Percentiles rank a stretch among this genome's conserved stretches.
phyloP scores from a whole-genome alignment of 1,140 invertebrate species.

The Neuroterus valhalla region DNA sequence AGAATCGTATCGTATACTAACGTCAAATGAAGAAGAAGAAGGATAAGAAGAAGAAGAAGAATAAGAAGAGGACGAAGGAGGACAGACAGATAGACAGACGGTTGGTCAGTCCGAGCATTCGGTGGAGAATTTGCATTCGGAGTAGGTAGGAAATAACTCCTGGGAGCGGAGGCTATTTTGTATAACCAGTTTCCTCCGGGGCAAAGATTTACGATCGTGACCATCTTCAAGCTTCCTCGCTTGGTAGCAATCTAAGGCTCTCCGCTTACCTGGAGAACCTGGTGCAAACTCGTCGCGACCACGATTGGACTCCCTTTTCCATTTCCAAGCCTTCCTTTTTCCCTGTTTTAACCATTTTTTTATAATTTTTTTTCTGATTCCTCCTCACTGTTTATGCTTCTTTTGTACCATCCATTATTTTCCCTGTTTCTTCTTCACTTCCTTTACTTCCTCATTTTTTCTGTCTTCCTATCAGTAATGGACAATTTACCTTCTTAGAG shows the following conservation, averaged over 20 bases:
- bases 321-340: conserved; percentile 5
- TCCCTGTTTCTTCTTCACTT: no score
- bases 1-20: conserved; percentile 34
- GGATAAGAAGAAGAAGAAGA: no score
- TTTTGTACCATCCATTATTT: background rate
- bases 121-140: conserved; percentile 60
- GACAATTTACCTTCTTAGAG: no score
- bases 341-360: background rate
- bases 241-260: conserved; percentile 32
- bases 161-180: conserved; percentile 67
- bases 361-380: background rate
- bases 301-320: conserved; percentile 13
- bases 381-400: background rate
- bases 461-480: no score
- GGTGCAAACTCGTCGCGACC: conserved; percentile 38
- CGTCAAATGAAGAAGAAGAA: conserved; percentile 18
- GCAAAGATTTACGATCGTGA: conserved; percentile 68
- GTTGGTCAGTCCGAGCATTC: conserved; percentile 29
- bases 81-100: no score
- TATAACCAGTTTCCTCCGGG: conserved; percentile 69
- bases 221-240: conserved; percentile 35
- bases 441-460: no score
- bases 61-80: conserved; percentile 13
- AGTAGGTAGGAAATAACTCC: conserved; percentile 62
- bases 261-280: conserved; percentile 21